A percentile compares a stretch with the other conserved stretches of the same genome.
phyloP scores from a whole-genome alignment of 1,140 invertebrate species.

The Calliopsis andreniformis region DNA sequence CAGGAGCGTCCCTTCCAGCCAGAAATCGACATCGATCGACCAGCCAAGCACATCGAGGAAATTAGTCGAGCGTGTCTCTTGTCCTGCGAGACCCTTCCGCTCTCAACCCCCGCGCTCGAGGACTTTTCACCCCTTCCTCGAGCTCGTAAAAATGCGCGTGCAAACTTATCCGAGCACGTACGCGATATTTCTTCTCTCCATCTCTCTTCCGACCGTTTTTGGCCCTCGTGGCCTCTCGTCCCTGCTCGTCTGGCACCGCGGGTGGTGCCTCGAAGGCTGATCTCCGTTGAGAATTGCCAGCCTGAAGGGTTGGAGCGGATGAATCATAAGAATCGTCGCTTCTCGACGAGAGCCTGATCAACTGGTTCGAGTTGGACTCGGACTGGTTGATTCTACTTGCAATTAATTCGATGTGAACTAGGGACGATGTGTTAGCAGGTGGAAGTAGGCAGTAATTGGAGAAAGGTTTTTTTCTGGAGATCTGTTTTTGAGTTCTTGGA shows the following conservation, averaged over 20 bases:
- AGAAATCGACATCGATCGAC: conserved; percentile 59
- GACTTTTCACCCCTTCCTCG: conserved; percentile 35
- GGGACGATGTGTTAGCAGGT: too few relatives aligned
- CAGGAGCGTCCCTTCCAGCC: conserved; percentile 37
- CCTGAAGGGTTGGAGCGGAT: conserved; percentile 40
- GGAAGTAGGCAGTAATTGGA: too few relatives aligned
- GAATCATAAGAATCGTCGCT: conserved; percentile 41
- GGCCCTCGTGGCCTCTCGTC: not conserved
- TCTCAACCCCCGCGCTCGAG: conserved; percentile 10
- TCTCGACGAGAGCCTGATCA: not conserved
- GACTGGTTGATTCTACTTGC: too few relatives aligned
- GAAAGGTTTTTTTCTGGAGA: too few relatives aligned
- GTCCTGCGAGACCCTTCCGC: conserved; percentile 39
- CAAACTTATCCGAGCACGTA: conserved; percentile 58
- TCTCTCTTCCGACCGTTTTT: not conserved
- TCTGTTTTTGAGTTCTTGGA: too few relatives aligned
- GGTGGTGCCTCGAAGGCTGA: conserved; percentile 7
- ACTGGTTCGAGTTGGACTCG: too few relatives aligned
- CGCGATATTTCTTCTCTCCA: conserved; percentile 23
- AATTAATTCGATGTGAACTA: too few relatives aligned
- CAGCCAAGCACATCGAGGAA: conserved; percentile 52
- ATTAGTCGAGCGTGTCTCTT: conserved; percentile 61
- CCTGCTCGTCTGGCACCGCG: conserved; percentile 25
- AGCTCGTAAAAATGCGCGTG: conserved; percentile 53
- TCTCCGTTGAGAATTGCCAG: conserved; percentile 34